A percentile compares a stretch with the other conserved stretches of the same genome.
These are phyloP conservation scores for Mythimna loreyi DNA, from an alignment of 2,888 invertebrate genomes.

Conservation along the genomic window DNA sequence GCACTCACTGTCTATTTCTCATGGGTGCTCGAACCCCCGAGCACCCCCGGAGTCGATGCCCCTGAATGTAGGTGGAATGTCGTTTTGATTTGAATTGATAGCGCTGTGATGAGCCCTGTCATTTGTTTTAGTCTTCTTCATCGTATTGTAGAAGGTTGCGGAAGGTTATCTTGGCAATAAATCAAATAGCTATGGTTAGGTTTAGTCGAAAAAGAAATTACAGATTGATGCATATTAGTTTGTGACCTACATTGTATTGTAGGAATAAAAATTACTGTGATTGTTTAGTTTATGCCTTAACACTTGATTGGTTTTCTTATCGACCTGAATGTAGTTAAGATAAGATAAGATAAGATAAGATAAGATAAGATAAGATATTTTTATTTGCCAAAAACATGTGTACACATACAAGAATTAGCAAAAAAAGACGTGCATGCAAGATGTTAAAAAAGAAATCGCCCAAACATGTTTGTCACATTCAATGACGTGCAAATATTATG, in stretches of 20 bases:
- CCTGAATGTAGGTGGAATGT: constrained; percentile 13
- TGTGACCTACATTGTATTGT: constrained; percentile 7
- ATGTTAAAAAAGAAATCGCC: too few relatives aligned
- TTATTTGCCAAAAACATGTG: too few relatives aligned
- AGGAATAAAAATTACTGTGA: neutral
- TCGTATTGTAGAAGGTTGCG: constrained; percentile 14
- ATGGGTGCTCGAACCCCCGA: too few relatives aligned
- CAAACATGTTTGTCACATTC: too few relatives aligned
- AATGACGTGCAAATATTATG: too few relatives aligned
- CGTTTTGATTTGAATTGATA: constrained; percentile 55
- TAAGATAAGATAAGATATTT: too few relatives aligned
- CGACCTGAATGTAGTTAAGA: too few relatives aligned
- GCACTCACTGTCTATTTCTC: too few relatives aligned
- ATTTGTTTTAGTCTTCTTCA: constrained; percentile 43
- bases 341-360: too few relatives aligned
- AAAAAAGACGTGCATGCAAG: too few relatives aligned
- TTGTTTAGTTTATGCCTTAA: neutral
- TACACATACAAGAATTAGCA: too few relatives aligned
- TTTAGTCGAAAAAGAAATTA: constrained; percentile 10
- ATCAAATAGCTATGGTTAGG: constrained; percentile 23
- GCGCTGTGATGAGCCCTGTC: constrained; percentile 30
- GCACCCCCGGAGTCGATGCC: too few relatives aligned
- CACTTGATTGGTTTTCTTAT: neutral
- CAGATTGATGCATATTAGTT: neutral
- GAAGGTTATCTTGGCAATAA: constrained; percentile 49